These are phyloP conservation scores for Achatina immaculata DNA, from an alignment of 1,140 invertebrate genomes.

Conservation along the genomic window DNA sequence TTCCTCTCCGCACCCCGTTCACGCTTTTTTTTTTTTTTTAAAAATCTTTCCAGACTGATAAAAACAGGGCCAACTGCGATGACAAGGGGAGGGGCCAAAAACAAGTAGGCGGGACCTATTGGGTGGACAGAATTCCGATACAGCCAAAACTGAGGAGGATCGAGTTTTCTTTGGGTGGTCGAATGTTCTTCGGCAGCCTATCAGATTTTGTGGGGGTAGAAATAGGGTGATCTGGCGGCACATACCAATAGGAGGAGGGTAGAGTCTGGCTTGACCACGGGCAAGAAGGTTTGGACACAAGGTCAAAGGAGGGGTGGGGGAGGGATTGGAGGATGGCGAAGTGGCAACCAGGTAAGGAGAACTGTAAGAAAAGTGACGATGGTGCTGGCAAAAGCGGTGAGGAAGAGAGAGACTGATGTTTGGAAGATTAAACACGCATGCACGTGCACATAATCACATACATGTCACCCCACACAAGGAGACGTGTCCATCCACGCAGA, in stretches of 20 bases:
- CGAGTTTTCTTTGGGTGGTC: constrained; percentile 1
- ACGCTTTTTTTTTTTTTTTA: no score
- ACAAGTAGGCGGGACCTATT: background rate
- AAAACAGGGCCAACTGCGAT: background rate
- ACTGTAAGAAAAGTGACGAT: no score
- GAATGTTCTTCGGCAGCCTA: background rate
- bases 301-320: background rate
- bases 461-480: background rate
- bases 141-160: constrained; percentile 1
- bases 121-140: constrained; percentile 18
- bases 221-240: background rate
- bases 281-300: no score
- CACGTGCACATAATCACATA: background rate
- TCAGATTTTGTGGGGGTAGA: background rate
- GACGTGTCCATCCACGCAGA: no score
- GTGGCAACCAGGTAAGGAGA: no score
- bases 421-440: background rate
- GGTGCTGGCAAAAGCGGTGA: no score
- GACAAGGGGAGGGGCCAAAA: constrained; percentile 1
- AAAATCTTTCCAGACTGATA: no score
- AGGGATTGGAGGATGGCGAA: no score
- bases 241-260: background rate
- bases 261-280: background rate
- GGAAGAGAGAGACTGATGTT: no score
- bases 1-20: no score